Base-by-base conservation (phyloP, 2,113 vertebrate species). In the Perca schrenkii region DNA sequence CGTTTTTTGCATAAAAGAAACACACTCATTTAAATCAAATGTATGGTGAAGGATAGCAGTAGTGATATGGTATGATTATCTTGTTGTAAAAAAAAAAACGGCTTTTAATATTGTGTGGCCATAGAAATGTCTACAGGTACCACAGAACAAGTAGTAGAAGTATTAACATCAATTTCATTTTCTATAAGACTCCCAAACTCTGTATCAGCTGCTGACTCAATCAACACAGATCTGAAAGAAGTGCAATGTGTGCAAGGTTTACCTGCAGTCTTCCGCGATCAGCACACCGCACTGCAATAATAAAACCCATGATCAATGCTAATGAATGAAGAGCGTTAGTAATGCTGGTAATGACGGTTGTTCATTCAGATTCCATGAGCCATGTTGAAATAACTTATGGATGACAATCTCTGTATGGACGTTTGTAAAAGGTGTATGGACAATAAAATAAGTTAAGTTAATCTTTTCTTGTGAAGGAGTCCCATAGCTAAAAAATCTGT, bases 211-310 rank as follows among this genome's bases (percentile, higher is more conserved):
- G 73, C 82, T 47, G 34, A 81, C 31, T 77, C 19, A n/a, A 17
- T 60, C 3, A 80, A 22, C 74, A 74, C 36, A 79, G 3, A 61
- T 70, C 22, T 77, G 19, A 53, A 74, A 78, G n/a, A 80, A 76
- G 31, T 78, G 70, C 78, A 82, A 82, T 19, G 54, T 53, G 14
- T 28, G 77, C 54, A 74, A 8, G 25, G 25, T 77, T 74, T 60
- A 25, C 19, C 50, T 61, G 81, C 57, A 82, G 60, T 34, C 61
- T 78, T 63, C 56, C 2, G n/a, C 4, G 10, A 77, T 69, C 60
- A 54, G 15, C 80, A 65, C 60, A 10, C 36, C 1, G 21, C 54
- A 62, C 40, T 49, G 40, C 53, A 54, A 67, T 8, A 43, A 73
- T 21, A 54, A 49, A 64, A 16, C 4, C n/a, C n/a, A 6, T 49